Base-by-base conservation (phyloP, 2,888 invertebrate genomes). In the Ecliptopera silaceata region DNA sequence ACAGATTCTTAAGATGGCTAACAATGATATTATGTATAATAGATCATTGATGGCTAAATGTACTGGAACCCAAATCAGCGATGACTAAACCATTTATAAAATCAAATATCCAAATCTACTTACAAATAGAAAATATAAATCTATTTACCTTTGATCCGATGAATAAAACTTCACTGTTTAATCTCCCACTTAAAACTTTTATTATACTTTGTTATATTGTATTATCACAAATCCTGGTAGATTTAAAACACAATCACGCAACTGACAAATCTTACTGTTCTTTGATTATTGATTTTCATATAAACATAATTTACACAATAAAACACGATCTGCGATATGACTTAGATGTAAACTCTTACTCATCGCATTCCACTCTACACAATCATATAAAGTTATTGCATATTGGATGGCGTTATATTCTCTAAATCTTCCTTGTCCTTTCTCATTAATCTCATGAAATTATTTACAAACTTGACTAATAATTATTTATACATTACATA, bases 211-310 rank as follows among this genome's bases (percentile, higher is more conserved):
- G 93, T 93, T 93, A 93, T 93, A 93, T 66, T 92, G 93, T 93
- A 93, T 93, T 93, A 94, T 94, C 94, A 94, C 94, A 94, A 93
- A 93, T 93, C 93, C 93, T 93, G 93, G 93, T 94, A 93, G 93
- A 93, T 92, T 93, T 92, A 92, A 93, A 90, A 92, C 91, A 92
- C 93, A 93, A 93, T 93, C 93, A 93, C 93, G 85, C 93, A 92
- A 92, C 89, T 88, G 89, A 92, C 92, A 91, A 88, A 82, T 86
- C 86, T 84, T 87, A 84, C 86, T 85, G 86, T 84, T 86, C 80
- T 80, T 87, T 84, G 86, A 88, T 88, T 90, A 91, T 75, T 88
- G 87, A 88, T 88, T 88, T 80, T 82, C 86, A 87, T 89, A 86
- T 86, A 85, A 88, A 90, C 89, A 88, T 88, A 90, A 91, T 91